A percentile compares a stretch with the other conserved stretches of the same genome.
phyloP scores from a whole-genome alignment of 2,113 vertebrate species.

The Tiliqua scincoides region DNA sequence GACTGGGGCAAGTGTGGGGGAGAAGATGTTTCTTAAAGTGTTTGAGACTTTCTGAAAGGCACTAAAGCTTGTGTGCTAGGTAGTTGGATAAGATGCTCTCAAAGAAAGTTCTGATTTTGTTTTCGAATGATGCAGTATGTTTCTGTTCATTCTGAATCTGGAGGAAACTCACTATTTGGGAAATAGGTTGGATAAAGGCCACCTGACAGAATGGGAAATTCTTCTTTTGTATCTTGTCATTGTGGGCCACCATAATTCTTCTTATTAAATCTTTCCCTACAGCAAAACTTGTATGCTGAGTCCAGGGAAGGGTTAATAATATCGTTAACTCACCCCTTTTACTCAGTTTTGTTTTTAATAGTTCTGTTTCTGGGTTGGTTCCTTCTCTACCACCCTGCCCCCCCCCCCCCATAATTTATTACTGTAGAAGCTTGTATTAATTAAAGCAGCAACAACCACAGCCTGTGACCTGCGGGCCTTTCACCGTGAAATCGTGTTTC shows the following conservation, averaged over 20 bases:
- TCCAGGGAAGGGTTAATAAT: constrained; percentile 60
- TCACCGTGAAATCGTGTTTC: constrained; percentile 74
- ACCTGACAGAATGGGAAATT: background rate
- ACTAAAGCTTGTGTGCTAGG: background rate
- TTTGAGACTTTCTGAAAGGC: background rate
- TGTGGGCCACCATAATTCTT: background rate
- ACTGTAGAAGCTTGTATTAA: constrained; percentile 70
- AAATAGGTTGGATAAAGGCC: background rate
- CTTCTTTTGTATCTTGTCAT: background rate
- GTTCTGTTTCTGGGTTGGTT: constrained; percentile 18
- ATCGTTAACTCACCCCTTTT: background rate
- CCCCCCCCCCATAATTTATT: constrained; percentile 68
- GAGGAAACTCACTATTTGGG: too few relatives aligned
- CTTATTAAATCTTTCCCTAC: background rate
- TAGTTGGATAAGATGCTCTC: background rate
- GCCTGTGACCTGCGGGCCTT: constrained; percentile 73
- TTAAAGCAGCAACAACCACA: constrained; percentile 72
- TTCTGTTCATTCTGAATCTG: background rate
- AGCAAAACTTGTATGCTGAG: constrained; percentile 13
- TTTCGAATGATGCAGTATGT: background rate
- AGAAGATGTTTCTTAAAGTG: background rate
- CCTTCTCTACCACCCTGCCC: constrained; percentile 47
- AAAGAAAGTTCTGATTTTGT: background rate
- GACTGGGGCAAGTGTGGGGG: background rate
- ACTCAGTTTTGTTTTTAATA: background rate